Evolutionary conservation across 2,113 vertebrate species (phyloP).

Genomic region (Pollachius pollachius): DNA sequence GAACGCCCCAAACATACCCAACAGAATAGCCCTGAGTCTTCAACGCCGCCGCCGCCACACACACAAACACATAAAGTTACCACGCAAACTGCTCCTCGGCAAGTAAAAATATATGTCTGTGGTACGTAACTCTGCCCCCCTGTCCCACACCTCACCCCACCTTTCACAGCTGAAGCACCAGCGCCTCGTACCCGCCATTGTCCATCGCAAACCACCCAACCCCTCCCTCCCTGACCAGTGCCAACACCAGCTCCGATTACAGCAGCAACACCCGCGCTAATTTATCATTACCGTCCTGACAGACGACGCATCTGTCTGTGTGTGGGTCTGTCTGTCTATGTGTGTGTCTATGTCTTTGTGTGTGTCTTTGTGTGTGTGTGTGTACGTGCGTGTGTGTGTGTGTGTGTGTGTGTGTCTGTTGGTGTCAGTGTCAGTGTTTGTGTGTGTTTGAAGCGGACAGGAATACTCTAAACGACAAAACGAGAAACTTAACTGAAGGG

Average conservation of each 20-base stretch:
- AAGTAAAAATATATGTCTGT: not conserved
- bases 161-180: slow-evolving; percentile 64
- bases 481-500: slow-evolving; percentile 40
- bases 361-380: too few relatives aligned
- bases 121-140: not conserved
- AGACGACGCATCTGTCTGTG: slow-evolving; percentile 73
- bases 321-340: slow-evolving; percentile 12
- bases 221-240: slow-evolving; percentile 37
- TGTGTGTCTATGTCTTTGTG: too few relatives aligned
- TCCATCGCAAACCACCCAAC: slow-evolving; percentile 35
- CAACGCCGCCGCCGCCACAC: too few relatives aligned
- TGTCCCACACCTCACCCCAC: not conserved
- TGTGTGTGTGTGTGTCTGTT: too few relatives aligned
- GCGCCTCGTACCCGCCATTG: slow-evolving; percentile 65
- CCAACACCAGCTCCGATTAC: slow-evolving; percentile 70
- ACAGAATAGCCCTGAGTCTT: too few relatives aligned
- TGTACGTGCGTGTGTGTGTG: too few relatives aligned
- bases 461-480: slow-evolving; percentile 25
- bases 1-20: too few relatives aligned
- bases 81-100: too few relatives aligned
- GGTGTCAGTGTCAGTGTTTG: too few relatives aligned
- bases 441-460: slow-evolving; percentile 44
- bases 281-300: slow-evolving; percentile 71
- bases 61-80: not conserved
- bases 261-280: slow-evolving; percentile 73